Conservation (phyloP, 2,797 vertebrate genomes). For the Molossus molossus region DNA sequence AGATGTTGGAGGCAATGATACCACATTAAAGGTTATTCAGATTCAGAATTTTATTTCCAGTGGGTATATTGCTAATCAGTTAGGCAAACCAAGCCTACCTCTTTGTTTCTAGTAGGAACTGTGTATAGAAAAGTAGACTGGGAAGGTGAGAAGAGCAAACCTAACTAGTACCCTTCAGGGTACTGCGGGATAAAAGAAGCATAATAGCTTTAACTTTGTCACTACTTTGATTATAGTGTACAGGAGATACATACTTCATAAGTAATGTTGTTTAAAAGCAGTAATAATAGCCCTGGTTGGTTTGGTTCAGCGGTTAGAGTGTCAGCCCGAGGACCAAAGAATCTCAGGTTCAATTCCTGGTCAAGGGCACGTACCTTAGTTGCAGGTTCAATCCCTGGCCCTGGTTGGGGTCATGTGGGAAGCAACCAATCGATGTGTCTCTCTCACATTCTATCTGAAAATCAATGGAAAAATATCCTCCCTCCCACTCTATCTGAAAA, state of each 20-base stretch:
- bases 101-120: constrained; percentile 46
- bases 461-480: no score
- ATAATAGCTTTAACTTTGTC: not conserved
- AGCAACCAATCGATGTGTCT: no score
- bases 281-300: not conserved
- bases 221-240: not conserved
- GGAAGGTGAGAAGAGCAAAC: not conserved
- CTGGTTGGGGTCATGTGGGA: no score
- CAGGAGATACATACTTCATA: not conserved
- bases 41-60: not conserved
- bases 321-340: no score
- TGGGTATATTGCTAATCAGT: not conserved
- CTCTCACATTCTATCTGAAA: no score
- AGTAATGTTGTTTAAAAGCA: not conserved
- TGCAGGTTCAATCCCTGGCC: no score
- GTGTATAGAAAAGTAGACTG: not conserved
- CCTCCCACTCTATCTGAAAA: no score
- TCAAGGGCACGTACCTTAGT: no score
- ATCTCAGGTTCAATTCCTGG: no score
- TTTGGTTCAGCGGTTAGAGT: no score
- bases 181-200: not conserved
- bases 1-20: constrained; percentile 96
- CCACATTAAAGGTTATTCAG: constrained; percentile 92
- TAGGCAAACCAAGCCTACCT: not conserved
- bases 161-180: not conserved